These are phyloP conservation scores for Nymphicus hollandicus DNA, from an alignment of 2,113 vertebrate genomes.

Conservation along the genomic window DNA sequence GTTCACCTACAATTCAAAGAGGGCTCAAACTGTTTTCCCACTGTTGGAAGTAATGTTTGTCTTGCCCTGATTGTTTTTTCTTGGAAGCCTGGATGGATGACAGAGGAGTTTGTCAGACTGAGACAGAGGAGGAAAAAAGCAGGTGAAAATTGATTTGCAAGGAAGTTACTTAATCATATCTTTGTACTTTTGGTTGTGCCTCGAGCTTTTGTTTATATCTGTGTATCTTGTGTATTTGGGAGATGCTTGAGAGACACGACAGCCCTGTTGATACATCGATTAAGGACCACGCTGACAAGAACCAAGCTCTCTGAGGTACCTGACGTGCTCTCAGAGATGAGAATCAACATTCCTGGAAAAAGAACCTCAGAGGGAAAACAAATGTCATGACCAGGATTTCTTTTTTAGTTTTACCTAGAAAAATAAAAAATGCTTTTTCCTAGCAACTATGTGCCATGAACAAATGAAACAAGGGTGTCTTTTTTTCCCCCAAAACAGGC, in stretches of 20 bases:
- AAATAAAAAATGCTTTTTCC: neutral
- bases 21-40: neutral
- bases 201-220: neutral
- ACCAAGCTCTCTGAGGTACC: neutral
- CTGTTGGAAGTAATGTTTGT: neutral
- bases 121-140: neutral
- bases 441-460: neutral
- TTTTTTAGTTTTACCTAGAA: neutral
- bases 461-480: neutral
- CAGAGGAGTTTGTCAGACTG: neutral
- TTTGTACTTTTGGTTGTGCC: neutral
- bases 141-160: slow-evolving; percentile 3
- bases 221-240: neutral
- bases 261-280: neutral
- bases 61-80: neutral
- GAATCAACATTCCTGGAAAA: neutral
- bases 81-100: neutral
- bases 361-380: neutral
- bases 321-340: rapidly evolving
- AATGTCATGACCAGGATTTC: neutral
- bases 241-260: neutral
- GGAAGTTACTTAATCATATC: neutral
- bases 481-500: neutral
- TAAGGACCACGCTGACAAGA: neutral
- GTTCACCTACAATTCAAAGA: neutral